Conservation (phyloP, 2,113 vertebrate species). For the Nerophis ophidion region DNA sequence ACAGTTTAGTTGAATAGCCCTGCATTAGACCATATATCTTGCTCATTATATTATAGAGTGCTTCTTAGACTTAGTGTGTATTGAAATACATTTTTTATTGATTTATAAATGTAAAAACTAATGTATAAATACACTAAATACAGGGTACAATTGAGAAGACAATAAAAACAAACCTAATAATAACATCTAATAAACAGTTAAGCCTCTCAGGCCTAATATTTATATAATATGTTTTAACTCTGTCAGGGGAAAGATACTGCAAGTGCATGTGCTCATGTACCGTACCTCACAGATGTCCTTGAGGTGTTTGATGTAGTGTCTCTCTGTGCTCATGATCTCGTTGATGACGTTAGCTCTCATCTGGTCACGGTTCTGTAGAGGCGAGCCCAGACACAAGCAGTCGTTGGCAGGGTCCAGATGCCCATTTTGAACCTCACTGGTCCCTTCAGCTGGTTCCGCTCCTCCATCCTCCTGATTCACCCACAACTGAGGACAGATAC, state of each 20-base stretch:
- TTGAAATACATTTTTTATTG: no score
- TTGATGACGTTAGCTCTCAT: slow-evolving; percentile 99
- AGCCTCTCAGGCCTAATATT: no score
- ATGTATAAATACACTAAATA: no score
- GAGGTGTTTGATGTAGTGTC: slow-evolving; percentile 98
- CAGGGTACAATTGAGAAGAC: no score
- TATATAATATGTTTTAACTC: neutral
- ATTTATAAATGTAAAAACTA: no score
- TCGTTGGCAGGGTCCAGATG: slow-evolving; percentile 92
- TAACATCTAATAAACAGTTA: no score
- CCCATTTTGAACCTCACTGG: slow-evolving; percentile 94
- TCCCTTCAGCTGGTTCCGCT: slow-evolving; percentile 82
- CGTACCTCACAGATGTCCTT: slow-evolving; percentile 98
- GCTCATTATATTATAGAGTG: no score
- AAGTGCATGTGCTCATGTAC: slow-evolving; percentile 58
- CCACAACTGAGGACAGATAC: slow-evolving; percentile 82
- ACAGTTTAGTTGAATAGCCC: no score
- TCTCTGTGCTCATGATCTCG: slow-evolving; percentile 99
- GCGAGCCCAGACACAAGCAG: slow-evolving; percentile 92
- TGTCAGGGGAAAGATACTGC: neutral
- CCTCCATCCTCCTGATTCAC: slow-evolving; percentile 94
- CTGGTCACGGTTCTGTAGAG: slow-evolving; percentile 95
- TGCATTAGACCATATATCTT: no score
- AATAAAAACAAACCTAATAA: no score
- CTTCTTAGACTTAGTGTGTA: no score